Percentiles rank a stretch among this genome's conserved stretches.
Conservation (phyloP, 2,113 vertebrate species). For the Phoenicopterus ruber region DNA sequence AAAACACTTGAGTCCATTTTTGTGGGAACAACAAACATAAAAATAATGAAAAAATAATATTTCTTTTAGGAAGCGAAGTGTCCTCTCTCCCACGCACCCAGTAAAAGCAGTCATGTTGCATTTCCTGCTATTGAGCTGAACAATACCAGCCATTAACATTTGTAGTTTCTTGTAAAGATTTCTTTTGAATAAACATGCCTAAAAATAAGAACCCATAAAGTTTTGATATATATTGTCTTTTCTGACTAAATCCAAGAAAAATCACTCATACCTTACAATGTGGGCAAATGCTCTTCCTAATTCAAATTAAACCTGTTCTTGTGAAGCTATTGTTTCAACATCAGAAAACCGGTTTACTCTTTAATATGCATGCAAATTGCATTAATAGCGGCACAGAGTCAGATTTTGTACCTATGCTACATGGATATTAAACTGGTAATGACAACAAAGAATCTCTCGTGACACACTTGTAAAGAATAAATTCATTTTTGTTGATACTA, state of each 20-base stretch:
- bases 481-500: background rate
- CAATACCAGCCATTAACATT: background rate
- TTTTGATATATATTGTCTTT: background rate
- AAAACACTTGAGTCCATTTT: conserved; percentile 54
- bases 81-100: background rate
- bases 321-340: background rate
- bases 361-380: background rate
- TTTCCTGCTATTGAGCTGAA: background rate
- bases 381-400: background rate
- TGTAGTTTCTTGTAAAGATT: background rate
- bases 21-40: conserved; percentile 61
- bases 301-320: background rate
- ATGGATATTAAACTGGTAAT: background rate
- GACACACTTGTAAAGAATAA: background rate
- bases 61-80: background rate
- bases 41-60: conserved; percentile 50
- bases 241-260: background rate
- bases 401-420: background rate
- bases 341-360: background rate
- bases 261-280: background rate
- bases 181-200: background rate
- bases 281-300: background rate
- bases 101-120: conserved; percentile 11
- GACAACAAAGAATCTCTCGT: background rate
- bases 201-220: background rate